phyloP scores from a whole-genome alignment of 2,888 invertebrate genomes.

The Amaurobius ferox region DNA sequence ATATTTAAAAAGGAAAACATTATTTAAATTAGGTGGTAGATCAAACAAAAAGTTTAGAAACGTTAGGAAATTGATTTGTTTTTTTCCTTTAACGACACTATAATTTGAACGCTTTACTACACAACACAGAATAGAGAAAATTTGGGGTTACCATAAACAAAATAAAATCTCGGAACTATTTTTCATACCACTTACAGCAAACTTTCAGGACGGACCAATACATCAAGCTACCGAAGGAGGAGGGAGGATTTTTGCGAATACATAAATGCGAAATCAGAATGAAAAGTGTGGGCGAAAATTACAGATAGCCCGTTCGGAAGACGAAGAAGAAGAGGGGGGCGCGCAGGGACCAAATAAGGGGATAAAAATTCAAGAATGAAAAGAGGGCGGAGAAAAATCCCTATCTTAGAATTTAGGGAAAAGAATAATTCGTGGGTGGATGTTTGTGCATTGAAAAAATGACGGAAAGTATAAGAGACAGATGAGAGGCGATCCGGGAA shows the following conservation, averaged over 20 bases:
- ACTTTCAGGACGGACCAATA: constrained; percentile 2
- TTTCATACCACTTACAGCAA: constrained; percentile 10
- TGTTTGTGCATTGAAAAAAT: constrained; percentile 40
- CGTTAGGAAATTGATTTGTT: too few relatives aligned
- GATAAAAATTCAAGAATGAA: constrained; percentile 12
- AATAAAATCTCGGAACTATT: not conserved
- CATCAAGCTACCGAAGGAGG: constrained; percentile 3
- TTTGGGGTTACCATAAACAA: too few relatives aligned
- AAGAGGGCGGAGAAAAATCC: constrained; percentile 7
- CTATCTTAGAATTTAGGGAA: constrained; percentile 45
- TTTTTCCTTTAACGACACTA: too few relatives aligned
- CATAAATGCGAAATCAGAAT: constrained; percentile 20
- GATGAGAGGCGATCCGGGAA: constrained; percentile 28
- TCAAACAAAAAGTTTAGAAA: too few relatives aligned
- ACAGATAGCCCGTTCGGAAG: constrained; percentile 12
- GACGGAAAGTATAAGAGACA: constrained; percentile 39
- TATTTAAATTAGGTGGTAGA: too few relatives aligned
- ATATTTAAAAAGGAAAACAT: too few relatives aligned
- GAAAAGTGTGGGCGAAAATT: constrained; percentile 34
- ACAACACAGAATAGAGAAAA: too few relatives aligned
- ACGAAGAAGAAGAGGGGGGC: not conserved
- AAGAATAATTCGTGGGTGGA: constrained; percentile 54
- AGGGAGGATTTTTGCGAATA: constrained; percentile 22
- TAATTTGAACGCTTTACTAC: too few relatives aligned
- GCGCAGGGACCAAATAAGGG: constrained; percentile 1